Percentiles rank a stretch among this genome's conserved stretches.
Conservation (phyloP, 1,140 invertebrate species). For the Macrosteles quadrilineatus region DNA sequence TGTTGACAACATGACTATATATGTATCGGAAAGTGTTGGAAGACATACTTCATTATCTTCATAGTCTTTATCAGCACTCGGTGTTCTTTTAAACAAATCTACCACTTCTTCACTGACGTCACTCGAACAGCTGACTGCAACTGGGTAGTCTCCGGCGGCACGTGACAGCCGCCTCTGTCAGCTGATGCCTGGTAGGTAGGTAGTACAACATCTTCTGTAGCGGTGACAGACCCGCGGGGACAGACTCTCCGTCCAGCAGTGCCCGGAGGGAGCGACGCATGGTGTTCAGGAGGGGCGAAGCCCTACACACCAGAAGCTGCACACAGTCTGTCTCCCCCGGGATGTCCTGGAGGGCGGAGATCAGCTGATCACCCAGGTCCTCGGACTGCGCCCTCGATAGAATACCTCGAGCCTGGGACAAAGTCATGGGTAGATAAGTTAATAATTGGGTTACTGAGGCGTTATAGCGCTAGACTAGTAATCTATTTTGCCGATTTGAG, state of each 20-base stretch:
- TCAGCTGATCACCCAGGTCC: constrained; percentile 61
- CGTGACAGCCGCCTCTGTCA: constrained; percentile 59
- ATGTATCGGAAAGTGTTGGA: no score
- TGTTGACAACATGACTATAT: no score
- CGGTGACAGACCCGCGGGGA: constrained; percentile 47
- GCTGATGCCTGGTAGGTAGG: constrained; percentile 64
- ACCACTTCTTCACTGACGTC: no score
- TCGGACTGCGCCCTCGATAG: constrained; percentile 25
- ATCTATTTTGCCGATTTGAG: no score
- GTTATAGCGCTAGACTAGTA: no score
- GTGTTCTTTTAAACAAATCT: no score
- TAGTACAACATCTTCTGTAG: constrained; percentile 55
- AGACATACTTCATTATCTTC: no score
- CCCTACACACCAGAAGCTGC: constrained; percentile 73
- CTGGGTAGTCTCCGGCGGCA: constrained; percentile 66
- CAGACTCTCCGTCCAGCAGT: constrained; percentile 43
- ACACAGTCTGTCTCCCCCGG: constrained; percentile 66
- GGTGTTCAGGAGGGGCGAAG: constrained; percentile 69
- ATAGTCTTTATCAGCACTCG: no score
- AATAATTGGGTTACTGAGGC: no score
- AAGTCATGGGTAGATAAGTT: no score
- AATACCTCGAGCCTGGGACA: constrained; percentile 28
- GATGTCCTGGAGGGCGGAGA: constrained; percentile 57
- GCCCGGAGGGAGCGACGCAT: constrained; percentile 66
- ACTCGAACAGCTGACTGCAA: constrained; percentile 45